Evolutionary conservation across 2,797 vertebrate genomes (phyloP).

Genomic region (Clarias fuscus): DNA sequence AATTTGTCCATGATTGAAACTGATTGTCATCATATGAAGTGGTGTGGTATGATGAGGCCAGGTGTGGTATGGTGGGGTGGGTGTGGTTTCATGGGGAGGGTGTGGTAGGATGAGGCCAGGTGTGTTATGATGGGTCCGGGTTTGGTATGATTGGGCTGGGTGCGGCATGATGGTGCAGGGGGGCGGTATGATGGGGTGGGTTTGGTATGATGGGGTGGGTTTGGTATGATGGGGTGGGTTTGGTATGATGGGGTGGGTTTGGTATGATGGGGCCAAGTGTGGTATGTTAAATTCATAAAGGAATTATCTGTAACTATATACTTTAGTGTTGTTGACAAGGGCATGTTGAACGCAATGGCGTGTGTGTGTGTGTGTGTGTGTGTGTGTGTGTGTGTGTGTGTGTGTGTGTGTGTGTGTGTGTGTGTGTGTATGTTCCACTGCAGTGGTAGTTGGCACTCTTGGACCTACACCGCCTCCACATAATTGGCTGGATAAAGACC

Average conservation of each 20-base stretch:
- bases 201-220: too few relatives aligned
- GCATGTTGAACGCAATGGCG: neutral
- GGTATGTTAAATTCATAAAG: neutral
- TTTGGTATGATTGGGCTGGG: neutral
- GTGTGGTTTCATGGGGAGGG: neutral
- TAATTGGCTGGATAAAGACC: slow-evolving; percentile 81
- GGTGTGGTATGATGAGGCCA: too few relatives aligned
- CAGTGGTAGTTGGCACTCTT: neutral
- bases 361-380: neutral
- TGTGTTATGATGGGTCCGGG: neutral
- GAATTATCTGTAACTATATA: neutral
- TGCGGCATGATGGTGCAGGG: neutral
- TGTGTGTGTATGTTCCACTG: neutral
- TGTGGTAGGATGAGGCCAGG: neutral
- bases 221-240: too few relatives aligned
- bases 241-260: too few relatives aligned
- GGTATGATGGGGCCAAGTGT: too few relatives aligned
- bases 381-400: slow-evolving; percentile 22
- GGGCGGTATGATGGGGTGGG: too few relatives aligned
- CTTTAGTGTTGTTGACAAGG: neutral
- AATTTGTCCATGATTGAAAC: neutral
- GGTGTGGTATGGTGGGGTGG: neutral
- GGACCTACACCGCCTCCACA: slow-evolving; percentile 71
- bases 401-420: slow-evolving; percentile 29
- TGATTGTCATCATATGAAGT: neutral